Evolutionary conservation across 2,113 vertebrate species (phyloP).

Genomic region (Marmota monax): DNA sequence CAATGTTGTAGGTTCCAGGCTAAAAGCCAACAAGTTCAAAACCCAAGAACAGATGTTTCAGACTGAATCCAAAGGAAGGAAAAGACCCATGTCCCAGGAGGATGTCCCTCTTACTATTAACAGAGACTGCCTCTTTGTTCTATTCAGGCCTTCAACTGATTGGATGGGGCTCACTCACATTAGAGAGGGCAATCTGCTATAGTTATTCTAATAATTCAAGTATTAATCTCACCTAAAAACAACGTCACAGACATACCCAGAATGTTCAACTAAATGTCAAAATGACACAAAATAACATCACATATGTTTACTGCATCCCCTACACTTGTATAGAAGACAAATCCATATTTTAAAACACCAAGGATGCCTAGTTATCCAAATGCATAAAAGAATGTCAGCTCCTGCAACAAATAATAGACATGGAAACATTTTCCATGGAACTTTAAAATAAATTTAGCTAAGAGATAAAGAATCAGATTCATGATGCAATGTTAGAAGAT

Average conservation of each 20-base stretch:
- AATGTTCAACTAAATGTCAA: background rate
- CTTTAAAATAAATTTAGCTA: background rate
- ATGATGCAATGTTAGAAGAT: background rate
- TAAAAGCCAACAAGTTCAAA: background rate
- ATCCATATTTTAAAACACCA: background rate
- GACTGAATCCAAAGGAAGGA: background rate
- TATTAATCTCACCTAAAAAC: background rate
- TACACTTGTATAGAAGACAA: background rate
- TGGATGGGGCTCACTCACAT: background rate
- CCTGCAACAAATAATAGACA: background rate
- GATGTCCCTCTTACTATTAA: background rate
- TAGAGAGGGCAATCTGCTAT: background rate
- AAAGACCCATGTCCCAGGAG: background rate
- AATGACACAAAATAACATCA: background rate
- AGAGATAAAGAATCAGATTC: constrained; percentile 21
- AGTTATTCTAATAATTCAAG: background rate
- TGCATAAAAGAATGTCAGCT: background rate
- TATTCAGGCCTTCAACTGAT: background rate
- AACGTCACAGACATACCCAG: background rate
- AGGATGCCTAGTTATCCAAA: background rate
- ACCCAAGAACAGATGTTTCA: background rate
- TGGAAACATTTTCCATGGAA: background rate
- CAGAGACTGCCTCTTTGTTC: background rate
- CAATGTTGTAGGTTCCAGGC: background rate
- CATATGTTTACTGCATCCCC: background rate